Base-by-base conservation (phyloP, 2,797 vertebrate genomes). In the Alcedo atthis region DNA sequence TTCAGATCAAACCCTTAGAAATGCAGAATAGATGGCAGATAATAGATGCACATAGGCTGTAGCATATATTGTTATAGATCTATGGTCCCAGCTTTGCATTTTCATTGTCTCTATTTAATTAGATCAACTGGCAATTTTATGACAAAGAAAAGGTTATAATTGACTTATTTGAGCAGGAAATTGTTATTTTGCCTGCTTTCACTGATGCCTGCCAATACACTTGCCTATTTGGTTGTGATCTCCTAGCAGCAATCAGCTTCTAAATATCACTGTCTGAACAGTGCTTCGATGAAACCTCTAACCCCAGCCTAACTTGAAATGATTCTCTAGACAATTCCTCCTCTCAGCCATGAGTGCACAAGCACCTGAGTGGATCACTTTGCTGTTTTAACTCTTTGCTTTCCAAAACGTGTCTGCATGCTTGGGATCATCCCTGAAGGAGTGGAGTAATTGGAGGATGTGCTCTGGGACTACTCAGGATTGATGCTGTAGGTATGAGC, bases 81-180 rank as follows among this genome's bases (percentile, higher is more conserved):
- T 71, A 28, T 30, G 22, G 32, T 71, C 43, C 15, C 40, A 79
- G 33, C 8, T 93, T 83, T 67, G 5, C 20, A 9, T 85, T 94
- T 81, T 66, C 55, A 33, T 81, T 76, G 12, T 62, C 28, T 66
- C 32, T 81, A 19, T 12, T 25, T 89, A 87, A 92, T 86, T 81
- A 91, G 70, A 85, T 35, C 30, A 85, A 69, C 40, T 78, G 69
- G 37, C 19, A 62, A 28, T 53, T 92, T 70, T 59, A 10, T 84
- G 69, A 67, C 59, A 91, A 71, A 7, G 12, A 51, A 85, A 89
- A 91, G 45, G 80, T 71, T 81, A 57, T 55, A 66, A 55, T 1
- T 87, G 69, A 67, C 66, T 89, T 62, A 42, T n/a, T 83, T 83
- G 69, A 87, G 74, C 16, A 78, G 24, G 20, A 84, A 81, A 89